Conservation (phyloP, 2,113 vertebrate genomes). For the Archilochus colubris region DNA sequence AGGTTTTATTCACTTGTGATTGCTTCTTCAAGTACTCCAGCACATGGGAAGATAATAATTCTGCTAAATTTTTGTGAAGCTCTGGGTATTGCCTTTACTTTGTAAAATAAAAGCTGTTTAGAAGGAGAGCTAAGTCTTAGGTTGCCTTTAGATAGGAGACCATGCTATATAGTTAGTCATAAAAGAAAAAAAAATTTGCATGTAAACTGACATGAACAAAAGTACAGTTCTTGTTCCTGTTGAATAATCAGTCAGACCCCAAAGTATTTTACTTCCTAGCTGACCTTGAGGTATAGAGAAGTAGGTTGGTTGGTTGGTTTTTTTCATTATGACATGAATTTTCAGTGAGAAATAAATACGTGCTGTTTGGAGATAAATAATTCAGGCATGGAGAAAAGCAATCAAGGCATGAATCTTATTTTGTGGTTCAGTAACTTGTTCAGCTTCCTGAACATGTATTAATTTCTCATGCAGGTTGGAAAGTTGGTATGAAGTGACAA, state of each 20-base stretch:
- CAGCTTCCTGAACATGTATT: not conserved
- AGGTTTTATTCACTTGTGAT: not conserved
- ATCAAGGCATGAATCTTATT: not conserved
- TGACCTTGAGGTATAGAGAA: not conserved
- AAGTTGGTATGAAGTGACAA: not conserved
- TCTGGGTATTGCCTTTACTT: not conserved
- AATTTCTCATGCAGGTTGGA: not conserved
- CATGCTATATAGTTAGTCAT: not conserved
- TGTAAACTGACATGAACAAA: not conserved
- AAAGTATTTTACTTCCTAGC: not conserved
- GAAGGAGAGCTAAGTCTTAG: not conserved
- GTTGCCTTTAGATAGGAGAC: not conserved
- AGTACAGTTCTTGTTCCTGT: not conserved
- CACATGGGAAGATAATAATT: not conserved
- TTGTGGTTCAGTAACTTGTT: not conserved
- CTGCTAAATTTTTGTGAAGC: not conserved
- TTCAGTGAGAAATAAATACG: not conserved
- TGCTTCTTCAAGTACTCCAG: not conserved
- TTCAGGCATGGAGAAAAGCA: not conserved
- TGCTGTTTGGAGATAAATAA: not conserved
- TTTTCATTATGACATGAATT: not conserved
- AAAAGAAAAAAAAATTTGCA: not conserved
- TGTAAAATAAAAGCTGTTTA: not conserved
- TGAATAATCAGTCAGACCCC: not conserved
- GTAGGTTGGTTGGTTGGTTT: not conserved